A percentile compares a stretch with the other conserved stretches of the same genome.
These are phyloP conservation scores for Temnothorax nylanderi DNA, from an alignment of 1,140 invertebrate species.

Conservation along the genomic window DNA sequence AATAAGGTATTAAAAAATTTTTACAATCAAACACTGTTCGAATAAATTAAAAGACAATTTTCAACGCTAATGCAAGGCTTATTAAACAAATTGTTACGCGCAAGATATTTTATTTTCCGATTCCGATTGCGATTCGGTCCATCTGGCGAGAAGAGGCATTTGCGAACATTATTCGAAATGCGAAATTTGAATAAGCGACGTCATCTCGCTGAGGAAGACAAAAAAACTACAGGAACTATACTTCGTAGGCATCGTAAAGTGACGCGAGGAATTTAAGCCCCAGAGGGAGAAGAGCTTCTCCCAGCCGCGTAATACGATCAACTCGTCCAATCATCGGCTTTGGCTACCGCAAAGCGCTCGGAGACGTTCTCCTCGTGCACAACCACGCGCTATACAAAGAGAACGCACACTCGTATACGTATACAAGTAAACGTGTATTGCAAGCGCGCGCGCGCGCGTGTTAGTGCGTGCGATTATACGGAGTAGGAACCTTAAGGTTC, in stretches of 20 bases:
- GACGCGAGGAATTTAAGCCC: constrained; percentile 50
- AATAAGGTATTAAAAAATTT: neutral
- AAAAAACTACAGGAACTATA: neutral
- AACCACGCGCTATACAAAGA: neutral
- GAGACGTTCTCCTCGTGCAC: constrained; percentile 33
- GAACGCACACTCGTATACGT: neutral
- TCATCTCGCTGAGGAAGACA: neutral
- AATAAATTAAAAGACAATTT: neutral
- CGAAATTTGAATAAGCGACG: constrained; percentile 23
- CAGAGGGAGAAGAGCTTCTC: constrained; percentile 44
- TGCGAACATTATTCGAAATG: neutral
- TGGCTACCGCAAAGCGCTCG: constrained; percentile 33
- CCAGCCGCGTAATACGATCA: constrained; percentile 61
- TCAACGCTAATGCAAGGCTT: neutral
- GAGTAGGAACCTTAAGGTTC: constrained; percentile 61
- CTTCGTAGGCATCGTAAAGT: constrained; percentile 23
- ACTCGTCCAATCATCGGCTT: constrained; percentile 67
- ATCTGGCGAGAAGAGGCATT: neutral
- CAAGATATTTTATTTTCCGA: neutral
- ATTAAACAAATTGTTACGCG: neutral
- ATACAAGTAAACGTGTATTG: neutral
- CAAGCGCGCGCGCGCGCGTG: too few species aligned
- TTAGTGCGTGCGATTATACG: constrained; percentile 20
- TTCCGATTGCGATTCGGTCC: neutral
- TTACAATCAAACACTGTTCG: neutral